Base-by-base conservation (phyloP, 2,888 invertebrate genomes). In the Chymomyza procnemis region DNA sequence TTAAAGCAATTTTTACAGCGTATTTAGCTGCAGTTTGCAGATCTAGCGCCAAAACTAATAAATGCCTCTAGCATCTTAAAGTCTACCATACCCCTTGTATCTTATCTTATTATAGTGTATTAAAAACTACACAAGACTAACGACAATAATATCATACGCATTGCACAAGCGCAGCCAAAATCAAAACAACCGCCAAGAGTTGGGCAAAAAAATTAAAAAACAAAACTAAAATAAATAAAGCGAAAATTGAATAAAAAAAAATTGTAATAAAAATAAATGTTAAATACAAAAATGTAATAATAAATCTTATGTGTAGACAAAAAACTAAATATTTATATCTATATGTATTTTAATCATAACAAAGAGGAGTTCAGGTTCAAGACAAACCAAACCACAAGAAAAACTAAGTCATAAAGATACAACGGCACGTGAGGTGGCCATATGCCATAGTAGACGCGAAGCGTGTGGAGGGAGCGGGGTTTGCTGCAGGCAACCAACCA, bases 321-420 rank as follows among this genome's bases (percentile, higher is more conserved):
- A 69, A 67, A 66, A 50, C 69, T 71, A 79, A 85, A 82, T 77
- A 75, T 85, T 85, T 82, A 85, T 76, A 80, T 81, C 73, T 78
- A 64, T 74, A 67, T 71, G 60, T 54, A 67, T 67, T 59, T 59
- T 18, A 65, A 59, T 41, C 62, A 64, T 63, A 56, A 59, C 66
- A 62, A 69, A 63, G 19, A 50, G 41, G 54, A 62, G 54, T 62
- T 62, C 61, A 62, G 61, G 61, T 62, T 62, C 61, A 62, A 34
- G 54, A 55, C 61, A 41, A 41, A 41, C 26, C 14, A 34, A 56
- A n/a, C 46, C 22, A 26, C n/a, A 22, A 22, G 8, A 22, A 22
- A 46, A 48, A 61, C n/a, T 26, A 48, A 16, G n/a, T 30, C 21
- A 50, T 22, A n/a, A 58, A 50, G 22, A 19, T 22, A 3, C 58